Conservation (phyloP, 2,888 invertebrate species). For the Apocheima hispidaria region DNA sequence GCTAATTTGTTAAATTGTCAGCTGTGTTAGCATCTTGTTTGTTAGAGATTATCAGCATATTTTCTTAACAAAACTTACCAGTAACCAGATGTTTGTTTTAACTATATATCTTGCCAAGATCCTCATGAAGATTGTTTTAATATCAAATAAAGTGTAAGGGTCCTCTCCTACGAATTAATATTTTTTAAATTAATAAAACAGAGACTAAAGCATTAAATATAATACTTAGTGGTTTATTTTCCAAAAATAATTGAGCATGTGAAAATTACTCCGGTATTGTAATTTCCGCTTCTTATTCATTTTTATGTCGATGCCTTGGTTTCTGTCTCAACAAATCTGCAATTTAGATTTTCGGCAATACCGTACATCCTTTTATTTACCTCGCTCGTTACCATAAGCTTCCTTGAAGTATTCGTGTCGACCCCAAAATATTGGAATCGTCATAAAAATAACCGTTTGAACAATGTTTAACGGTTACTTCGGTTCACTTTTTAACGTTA, state of each 20-base stretch:
- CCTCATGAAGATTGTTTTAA: too few relatives aligned
- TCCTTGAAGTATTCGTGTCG: slow-evolving; percentile 43
- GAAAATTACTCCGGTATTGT: too few relatives aligned
- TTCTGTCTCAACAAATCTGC: slow-evolving; percentile 5
- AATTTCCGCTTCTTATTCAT: neutral
- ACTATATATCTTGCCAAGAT: too few relatives aligned
- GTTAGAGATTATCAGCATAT: neutral
- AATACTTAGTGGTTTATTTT: too few relatives aligned
- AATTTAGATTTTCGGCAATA: slow-evolving; percentile 24
- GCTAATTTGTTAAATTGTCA: neutral
- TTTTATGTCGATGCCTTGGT: slow-evolving; percentile 4
- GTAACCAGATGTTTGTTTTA: too few relatives aligned
- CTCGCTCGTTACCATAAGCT: slow-evolving; percentile 39
- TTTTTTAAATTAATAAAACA: too few relatives aligned
- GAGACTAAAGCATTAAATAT: too few relatives aligned
- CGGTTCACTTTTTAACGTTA: slow-evolving; percentile 56
- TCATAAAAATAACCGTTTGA: slow-evolving; percentile 54
- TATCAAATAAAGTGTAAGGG: too few relatives aligned
- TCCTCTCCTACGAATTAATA: too few relatives aligned
- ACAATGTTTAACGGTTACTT: slow-evolving; percentile 46
- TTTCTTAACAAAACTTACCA: neutral
- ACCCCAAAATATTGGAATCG: slow-evolving; percentile 47
- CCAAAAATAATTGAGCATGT: too few relatives aligned
- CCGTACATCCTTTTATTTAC: slow-evolving; percentile 33
- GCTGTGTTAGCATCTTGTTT: neutral